Evolutionary conservation across 1,140 invertebrate species (phyloP).

Genomic region (Rhagoletis zephyria): DNA sequence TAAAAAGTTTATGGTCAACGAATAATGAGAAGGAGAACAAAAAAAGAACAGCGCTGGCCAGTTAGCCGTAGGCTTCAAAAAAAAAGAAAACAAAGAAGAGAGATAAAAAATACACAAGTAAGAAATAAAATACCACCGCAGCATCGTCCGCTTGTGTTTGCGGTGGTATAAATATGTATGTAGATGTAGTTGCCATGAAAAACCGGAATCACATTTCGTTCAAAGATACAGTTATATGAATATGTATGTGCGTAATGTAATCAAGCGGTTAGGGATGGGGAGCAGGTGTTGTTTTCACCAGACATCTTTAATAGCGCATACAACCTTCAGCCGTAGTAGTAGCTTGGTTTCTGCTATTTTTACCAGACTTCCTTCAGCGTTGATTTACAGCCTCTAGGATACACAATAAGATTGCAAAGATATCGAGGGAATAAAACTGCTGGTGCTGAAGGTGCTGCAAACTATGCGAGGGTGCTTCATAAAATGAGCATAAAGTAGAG

Average conservation of each 20-base stretch:
- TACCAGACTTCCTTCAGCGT: neutral
- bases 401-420: neutral
- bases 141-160: no score
- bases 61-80: slow-evolving; percentile 1
- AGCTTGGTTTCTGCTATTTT: neutral
- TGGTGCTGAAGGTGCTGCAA: no score
- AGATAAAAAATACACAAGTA: no score
- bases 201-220: neutral
- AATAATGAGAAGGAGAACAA: neutral
- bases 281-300: neutral
- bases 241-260: neutral
- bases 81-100: slow-evolving; percentile 1
- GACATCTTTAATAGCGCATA: neutral
- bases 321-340: neutral
- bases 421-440: no score
- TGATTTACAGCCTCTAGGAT: slow-evolving; percentile 36
- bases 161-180: neutral
- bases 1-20: neutral
- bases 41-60: neutral
- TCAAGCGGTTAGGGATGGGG: neutral
- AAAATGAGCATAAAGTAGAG: neutral
- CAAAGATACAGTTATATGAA: neutral
- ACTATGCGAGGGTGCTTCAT: neutral
- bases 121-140: neutral
- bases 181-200: neutral